Percentiles rank a stretch among this genome's conserved stretches.
Conservation (phyloP, 2,888 invertebrate genomes). For the Scelioninae gen. 1 region DNA sequence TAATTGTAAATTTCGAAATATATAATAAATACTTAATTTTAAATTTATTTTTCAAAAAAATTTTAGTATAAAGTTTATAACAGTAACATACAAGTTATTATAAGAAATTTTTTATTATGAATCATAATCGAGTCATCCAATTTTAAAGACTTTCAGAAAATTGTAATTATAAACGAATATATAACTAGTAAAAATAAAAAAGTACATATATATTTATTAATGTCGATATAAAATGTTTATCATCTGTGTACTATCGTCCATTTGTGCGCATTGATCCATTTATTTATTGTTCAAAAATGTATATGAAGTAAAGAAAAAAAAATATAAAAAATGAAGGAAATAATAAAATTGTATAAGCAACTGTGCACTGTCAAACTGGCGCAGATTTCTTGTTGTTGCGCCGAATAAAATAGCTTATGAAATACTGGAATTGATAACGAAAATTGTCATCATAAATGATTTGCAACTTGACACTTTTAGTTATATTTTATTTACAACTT, state of each 20-base stretch:
- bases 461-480: too few species aligned
- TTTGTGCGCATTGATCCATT: slow-evolving; percentile 43
- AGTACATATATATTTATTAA: slow-evolving; percentile 55
- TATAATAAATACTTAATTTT: too few species aligned
- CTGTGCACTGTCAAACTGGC: slow-evolving; percentile 23
- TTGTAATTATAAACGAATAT: slow-evolving; percentile 36
- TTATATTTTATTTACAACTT: slow-evolving; percentile 5
- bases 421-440: slow-evolving; percentile 49
- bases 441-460: background rate
- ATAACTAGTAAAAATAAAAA: slow-evolving; percentile 27
- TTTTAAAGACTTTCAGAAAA: slow-evolving; percentile 21
- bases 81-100: too few species aligned
- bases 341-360: too few species aligned
- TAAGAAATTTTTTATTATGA: slow-evolving; percentile 6
- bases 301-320: slow-evolving; percentile 6
- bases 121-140: slow-evolving; percentile 11
- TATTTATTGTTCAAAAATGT: slow-evolving; percentile 37
- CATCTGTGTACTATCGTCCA: slow-evolving; percentile 50
- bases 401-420: slow-evolving; percentile 33
- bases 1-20: too few species aligned
- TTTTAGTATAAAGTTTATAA: too few species aligned
- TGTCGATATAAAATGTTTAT: slow-evolving; percentile 53
- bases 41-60: too few species aligned
- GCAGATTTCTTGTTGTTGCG: slow-evolving; percentile 22
- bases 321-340: too few species aligned